Percentiles rank a stretch among this genome's conserved stretches.
These are phyloP conservation scores for Coilia nasus DNA, from an alignment of 2,797 vertebrate species.

Conservation along the genomic window DNA sequence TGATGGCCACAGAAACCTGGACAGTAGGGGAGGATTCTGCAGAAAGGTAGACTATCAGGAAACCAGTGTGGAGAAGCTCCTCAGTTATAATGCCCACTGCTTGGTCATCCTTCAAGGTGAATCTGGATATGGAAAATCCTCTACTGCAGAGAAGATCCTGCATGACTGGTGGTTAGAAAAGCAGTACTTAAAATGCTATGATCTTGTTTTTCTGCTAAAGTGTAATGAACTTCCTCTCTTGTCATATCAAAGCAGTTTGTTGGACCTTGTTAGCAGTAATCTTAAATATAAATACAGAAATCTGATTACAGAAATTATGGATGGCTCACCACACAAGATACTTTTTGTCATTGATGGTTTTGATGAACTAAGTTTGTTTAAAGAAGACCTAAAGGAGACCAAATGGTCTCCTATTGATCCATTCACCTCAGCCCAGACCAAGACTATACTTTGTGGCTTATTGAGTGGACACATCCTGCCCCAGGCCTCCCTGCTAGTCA, in stretches of 20 bases:
- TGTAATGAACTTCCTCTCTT: not conserved
- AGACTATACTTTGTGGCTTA: not conserved
- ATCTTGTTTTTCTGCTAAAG: constrained; percentile 18
- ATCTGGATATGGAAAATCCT: constrained; percentile 28
- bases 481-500: not conserved
- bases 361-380: not conserved
- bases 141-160: constrained; percentile 13
- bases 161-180: not conserved
- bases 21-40: not conserved
- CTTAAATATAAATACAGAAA: not conserved
- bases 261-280: not conserved
- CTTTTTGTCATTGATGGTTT: constrained; percentile 19
- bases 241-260: not conserved
- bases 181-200: not conserved
- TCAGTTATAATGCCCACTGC: not conserved
- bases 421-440: not conserved
- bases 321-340: not conserved
- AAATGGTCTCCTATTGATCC: not conserved
- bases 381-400: not conserved
- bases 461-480: not conserved
- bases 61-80: not conserved
- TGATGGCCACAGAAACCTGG: not conserved
- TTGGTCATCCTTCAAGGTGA: constrained; percentile 15
- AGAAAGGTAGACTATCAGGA: not conserved
- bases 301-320: not conserved